phyloP scores from a whole-genome alignment of 2,888 invertebrate species.

The Liopterus haemorrhoidalis region DNA sequence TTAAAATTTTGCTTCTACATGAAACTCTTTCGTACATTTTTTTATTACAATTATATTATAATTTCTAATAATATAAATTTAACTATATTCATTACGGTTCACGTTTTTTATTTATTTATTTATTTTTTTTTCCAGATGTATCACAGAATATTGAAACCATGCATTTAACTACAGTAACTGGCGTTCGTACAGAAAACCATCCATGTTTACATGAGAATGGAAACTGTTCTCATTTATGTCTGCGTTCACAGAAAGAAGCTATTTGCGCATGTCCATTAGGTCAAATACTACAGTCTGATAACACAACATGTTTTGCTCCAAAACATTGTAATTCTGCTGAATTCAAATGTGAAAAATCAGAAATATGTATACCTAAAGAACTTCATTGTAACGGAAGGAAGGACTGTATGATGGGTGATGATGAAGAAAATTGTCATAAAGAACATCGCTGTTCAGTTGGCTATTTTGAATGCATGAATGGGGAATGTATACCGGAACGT shows the following conservation, averaged over 20 bases:
- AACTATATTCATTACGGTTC: not conserved
- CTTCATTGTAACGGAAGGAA: constrained; percentile 40
- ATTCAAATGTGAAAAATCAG: constrained; percentile 46
- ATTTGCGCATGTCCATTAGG: constrained; percentile 64
- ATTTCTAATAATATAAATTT: constrained; percentile 4
- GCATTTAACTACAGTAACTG: constrained; percentile 50
- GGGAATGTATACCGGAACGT: constrained; percentile 47
- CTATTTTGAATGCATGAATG: constrained; percentile 52
- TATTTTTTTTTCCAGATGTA: constrained; percentile 34
- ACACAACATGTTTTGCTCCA: constrained; percentile 53
- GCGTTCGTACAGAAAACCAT: constrained; percentile 45
- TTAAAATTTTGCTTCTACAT: no score
- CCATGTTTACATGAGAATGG: constrained; percentile 56
- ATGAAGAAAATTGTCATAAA: constrained; percentile 41
- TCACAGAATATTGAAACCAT: constrained; percentile 39
- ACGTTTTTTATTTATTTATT: not conserved
- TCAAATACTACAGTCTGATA: constrained; percentile 49
- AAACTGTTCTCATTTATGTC: constrained; percentile 70
- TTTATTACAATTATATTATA: not conserved
- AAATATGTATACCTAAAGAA: constrained; percentile 44
- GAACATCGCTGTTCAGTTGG: constrained; percentile 41
- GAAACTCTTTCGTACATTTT: no score
- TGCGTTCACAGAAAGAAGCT: constrained; percentile 44
- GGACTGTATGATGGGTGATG: constrained; percentile 44
- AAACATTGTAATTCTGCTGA: constrained; percentile 46